Base-by-base conservation (phyloP, 2,797 vertebrate species). In the Dicrostonyx torquatus region DNA sequence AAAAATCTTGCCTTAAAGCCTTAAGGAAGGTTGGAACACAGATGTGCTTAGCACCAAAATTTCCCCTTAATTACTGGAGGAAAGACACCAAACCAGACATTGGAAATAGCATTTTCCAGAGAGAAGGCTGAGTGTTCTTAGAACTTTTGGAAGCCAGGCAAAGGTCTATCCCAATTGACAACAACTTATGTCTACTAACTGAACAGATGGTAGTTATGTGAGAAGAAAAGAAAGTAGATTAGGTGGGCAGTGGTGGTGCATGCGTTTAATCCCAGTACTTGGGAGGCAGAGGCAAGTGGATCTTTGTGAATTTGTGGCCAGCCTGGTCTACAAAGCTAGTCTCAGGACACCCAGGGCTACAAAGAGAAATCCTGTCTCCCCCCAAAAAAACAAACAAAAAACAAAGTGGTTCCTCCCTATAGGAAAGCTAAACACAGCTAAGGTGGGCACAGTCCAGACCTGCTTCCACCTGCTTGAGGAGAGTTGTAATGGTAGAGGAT, bases 1-100 rank as follows among this genome's bases (percentile, higher is more conserved):
- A 87, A 92, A 92, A 94, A 94, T 31, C 26, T 70, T 87, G 18
- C 55, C 73, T 66, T 85, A 45, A 94, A 73, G 43, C 13, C 22
- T 77, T 70, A 22, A 55, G 78, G 31, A 79, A 79, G 53, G n/a
- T 18, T 66, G 53, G 18, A 20, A 50, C 77, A n/a, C 10, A 18
- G 12, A 43, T 20, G 5, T 58, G 60, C 18, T 53, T 79, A 64
- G 1, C 24, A 77, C 13, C 12, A 76, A 64, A 66, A 50, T 31
- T 22, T 94, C 24, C 72, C 7, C 22, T 82, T 58, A 37, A 48
- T 9, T 60, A 82, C 5, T 48, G 60, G n/a, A 92, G 50, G 43
- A 94, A 70, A 84, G 43, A 55, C 5, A 68, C 1, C 45, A 31
- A 76, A 73, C 31, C 24, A 87, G 64, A 84, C 22, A 48, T 0